These are phyloP conservation scores for Sardina pilchardus DNA, from an alignment of 2,113 vertebrate species.

Conservation along the genomic window DNA sequence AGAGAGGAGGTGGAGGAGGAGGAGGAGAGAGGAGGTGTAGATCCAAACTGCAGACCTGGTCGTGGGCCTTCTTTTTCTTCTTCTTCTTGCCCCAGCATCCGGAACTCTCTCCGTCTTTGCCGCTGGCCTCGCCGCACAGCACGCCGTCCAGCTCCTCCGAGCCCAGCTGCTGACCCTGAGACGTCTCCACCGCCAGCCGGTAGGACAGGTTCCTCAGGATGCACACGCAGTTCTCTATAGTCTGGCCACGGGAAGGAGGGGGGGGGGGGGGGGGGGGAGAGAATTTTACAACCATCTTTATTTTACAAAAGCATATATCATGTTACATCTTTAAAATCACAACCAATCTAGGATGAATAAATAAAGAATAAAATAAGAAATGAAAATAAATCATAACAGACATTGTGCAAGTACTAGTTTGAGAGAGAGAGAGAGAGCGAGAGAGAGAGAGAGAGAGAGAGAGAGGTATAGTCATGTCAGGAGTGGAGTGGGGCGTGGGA, in stretches of 20 bases:
- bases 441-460: constrained; percentile 1
- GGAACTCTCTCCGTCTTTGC: constrained; percentile 92
- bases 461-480: neutral
- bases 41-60: constrained; percentile 81
- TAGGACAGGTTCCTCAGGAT: constrained; percentile 99
- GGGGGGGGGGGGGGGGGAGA: neutral
- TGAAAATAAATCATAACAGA: too few relatives aligned
- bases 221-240: constrained; percentile 99
- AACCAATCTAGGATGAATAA: too few relatives aligned
- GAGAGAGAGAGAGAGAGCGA: too few relatives aligned
- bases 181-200: constrained; percentile 95
- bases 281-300: too few relatives aligned
- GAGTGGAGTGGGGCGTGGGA: too few relatives aligned
- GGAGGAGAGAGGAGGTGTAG: neutral
- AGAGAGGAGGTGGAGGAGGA: neutral
- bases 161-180: constrained; percentile 97
- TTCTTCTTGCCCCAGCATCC: constrained; percentile 99
- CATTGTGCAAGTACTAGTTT: too few relatives aligned
- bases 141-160: constrained; percentile 96
- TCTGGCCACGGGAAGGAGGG: constrained; percentile 65
- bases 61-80: constrained; percentile 99
- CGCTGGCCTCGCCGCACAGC: constrained; percentile 88
- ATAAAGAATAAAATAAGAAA: too few relatives aligned
- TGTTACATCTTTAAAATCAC: too few relatives aligned
- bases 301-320: too few relatives aligned